These are phyloP conservation scores for Boloria selene DNA, from an alignment of 2,888 invertebrate species.

Conservation along the genomic window DNA sequence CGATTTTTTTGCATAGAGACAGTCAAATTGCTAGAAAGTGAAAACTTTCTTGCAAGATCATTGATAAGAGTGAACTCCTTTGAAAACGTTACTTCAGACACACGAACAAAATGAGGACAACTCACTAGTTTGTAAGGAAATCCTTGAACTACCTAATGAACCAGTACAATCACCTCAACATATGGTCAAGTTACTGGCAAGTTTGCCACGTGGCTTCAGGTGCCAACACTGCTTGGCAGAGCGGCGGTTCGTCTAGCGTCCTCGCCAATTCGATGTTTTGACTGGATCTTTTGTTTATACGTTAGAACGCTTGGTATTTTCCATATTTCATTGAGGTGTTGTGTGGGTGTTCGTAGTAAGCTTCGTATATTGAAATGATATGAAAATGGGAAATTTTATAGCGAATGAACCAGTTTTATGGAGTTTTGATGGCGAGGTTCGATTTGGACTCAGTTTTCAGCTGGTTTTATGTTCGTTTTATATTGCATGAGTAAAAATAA, in stretches of 20 bases:
- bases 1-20: too few relatives aligned
- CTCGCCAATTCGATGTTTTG: conserved; percentile 60
- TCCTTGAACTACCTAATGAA: conserved; percentile 16
- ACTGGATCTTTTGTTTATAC: conserved; percentile 50
- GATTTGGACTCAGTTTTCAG: not conserved
- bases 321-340: conserved; percentile 36
- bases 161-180: conserved; percentile 32
- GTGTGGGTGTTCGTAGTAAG: conserved; percentile 29
- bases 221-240: conserved; percentile 63
- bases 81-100: not conserved
- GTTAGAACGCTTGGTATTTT: conserved; percentile 35
- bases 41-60: too few relatives aligned
- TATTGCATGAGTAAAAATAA: too few relatives aligned
- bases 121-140: not conserved
- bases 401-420: not conserved
- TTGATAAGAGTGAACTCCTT: too few relatives aligned
- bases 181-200: conserved; percentile 39
- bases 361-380: conserved; percentile 5
- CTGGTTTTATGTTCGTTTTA: not conserved
- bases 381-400: not conserved
- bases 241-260: conserved; percentile 51
- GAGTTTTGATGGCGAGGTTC: too few relatives aligned
- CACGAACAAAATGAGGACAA: too few relatives aligned
- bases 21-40: too few relatives aligned
- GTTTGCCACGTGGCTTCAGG: conserved; percentile 45